A percentile compares a stretch with the other conserved stretches of the same genome.
Conservation (phyloP, 92 coral and sea anemone genomes). For the Epizoanthus rinbou region DNA sequence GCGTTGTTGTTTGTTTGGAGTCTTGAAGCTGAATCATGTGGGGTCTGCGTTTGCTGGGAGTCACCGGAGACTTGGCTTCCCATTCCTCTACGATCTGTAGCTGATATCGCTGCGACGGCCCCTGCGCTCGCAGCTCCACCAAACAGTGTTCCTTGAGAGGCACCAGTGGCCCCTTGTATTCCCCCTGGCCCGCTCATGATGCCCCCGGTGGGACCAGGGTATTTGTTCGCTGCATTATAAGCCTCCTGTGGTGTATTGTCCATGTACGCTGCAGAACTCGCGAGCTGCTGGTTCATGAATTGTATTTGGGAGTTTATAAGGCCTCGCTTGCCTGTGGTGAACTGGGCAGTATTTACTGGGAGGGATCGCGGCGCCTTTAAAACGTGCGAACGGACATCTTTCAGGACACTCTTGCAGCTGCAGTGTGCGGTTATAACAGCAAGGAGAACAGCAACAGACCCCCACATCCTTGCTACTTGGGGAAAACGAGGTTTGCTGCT, state of each 20-base stretch:
- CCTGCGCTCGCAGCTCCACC: slow-evolving; percentile 2
- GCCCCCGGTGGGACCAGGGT: slow-evolving; percentile 29
- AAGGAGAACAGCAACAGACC: background rate
- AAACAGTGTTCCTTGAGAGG: slow-evolving; percentile 16
- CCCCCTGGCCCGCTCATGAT: slow-evolving; percentile 22
- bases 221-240: slow-evolving; percentile 7
- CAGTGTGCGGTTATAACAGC: slow-evolving; percentile 14
- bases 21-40: background rate
- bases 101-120: background rate
- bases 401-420: slow-evolving; percentile 34
- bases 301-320: slow-evolving; percentile 10
- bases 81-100: slow-evolving; percentile 13
- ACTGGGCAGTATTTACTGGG: slow-evolving; percentile 9
- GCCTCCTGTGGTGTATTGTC: background rate
- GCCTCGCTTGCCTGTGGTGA: slow-evolving; percentile 9
- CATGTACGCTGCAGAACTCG: background rate
- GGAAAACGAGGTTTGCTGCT: background rate
- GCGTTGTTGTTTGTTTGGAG: slow-evolving; percentile 1
- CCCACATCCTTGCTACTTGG: background rate
- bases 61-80: background rate
- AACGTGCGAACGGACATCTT: slow-evolving; percentile 22
- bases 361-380: slow-evolving; percentile 12
- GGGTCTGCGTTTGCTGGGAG: slow-evolving; percentile 1
- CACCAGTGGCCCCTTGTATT: slow-evolving; percentile 21
- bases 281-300: slow-evolving; percentile 16